Percentiles rank a stretch among this genome's conserved stretches.
phyloP scores from a whole-genome alignment of 2,797 vertebrate species.

The Eleutherodactylus coqui region DNA sequence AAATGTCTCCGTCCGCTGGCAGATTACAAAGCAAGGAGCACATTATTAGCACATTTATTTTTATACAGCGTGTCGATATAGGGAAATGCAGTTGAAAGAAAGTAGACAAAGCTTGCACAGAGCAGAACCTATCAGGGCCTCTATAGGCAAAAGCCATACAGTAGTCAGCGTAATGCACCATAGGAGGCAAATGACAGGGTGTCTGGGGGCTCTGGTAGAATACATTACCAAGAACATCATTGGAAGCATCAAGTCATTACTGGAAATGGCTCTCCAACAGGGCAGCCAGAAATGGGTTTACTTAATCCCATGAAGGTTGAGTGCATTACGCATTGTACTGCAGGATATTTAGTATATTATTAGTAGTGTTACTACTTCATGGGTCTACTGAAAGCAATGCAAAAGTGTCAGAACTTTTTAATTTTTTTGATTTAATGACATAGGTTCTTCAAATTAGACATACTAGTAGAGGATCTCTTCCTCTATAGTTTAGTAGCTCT shows the following conservation, averaged over 20 bases:
- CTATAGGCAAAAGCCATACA: neutral
- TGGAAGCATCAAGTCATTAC: neutral
- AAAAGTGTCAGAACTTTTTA: too few species aligned
- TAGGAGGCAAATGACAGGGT: neutral
- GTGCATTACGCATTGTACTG: neutral
- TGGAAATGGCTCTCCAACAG: neutral
- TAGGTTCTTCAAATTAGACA: too few species aligned
- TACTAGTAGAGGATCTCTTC: too few species aligned
- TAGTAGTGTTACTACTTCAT: neutral
- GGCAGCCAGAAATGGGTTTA: neutral
- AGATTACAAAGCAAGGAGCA: slow-evolving; percentile 48
- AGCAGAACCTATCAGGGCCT: slow-evolving; percentile 14
- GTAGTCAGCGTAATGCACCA: slow-evolving; percentile 4
- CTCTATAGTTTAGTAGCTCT: too few species aligned
- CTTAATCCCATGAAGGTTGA: neutral
- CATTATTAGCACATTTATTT: slow-evolving; percentile 45
- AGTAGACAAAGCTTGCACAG: neutral
- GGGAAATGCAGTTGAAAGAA: slow-evolving; percentile 9
- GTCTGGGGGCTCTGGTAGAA: neutral
- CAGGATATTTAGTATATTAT: neutral
- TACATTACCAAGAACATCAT: neutral
- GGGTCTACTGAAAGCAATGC: too few species aligned
- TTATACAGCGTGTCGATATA: slow-evolving; percentile 15
- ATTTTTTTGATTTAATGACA: too few species aligned
- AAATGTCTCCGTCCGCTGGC: slow-evolving; percentile 19